Percentiles rank a stretch among this genome's conserved stretches.
These are phyloP conservation scores for Myodes glareolus DNA, from an alignment of 2,113 vertebrate species.

Conservation along the genomic window DNA sequence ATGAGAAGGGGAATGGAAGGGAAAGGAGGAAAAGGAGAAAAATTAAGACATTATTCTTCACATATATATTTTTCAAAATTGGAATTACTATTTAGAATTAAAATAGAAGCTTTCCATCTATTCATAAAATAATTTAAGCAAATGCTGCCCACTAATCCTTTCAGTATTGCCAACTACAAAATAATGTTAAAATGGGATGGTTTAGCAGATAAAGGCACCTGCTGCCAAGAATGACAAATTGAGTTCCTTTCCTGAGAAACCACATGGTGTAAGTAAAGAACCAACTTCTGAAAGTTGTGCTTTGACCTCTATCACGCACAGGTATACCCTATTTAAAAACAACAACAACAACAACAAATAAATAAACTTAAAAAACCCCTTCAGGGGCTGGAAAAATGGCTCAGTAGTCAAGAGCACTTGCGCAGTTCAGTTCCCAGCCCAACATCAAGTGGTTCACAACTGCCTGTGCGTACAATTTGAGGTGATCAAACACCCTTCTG, in stretches of 20 bases:
- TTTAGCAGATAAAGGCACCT: neutral
- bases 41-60: neutral
- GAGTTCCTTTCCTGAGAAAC: neutral
- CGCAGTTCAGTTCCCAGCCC: neutral
- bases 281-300: neutral
- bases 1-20: neutral
- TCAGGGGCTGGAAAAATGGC: neutral
- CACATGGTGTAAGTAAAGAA: neutral
- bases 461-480: neutral
- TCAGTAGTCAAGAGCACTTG: neutral
- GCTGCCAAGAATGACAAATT: neutral
- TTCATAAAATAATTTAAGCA: neutral
- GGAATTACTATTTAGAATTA: neutral
- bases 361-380: neutral
- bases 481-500: neutral
- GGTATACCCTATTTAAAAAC: neutral
- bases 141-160: neutral
- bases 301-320: neutral
- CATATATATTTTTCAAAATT: neutral
- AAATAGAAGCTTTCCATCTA: neutral
- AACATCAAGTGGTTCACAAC: neutral
- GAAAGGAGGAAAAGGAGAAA: neutral
- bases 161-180: neutral
- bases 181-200: neutral
- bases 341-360: neutral